Conservation (phyloP, 2,888 invertebrate genomes). For the Agriopis marginaria region DNA sequence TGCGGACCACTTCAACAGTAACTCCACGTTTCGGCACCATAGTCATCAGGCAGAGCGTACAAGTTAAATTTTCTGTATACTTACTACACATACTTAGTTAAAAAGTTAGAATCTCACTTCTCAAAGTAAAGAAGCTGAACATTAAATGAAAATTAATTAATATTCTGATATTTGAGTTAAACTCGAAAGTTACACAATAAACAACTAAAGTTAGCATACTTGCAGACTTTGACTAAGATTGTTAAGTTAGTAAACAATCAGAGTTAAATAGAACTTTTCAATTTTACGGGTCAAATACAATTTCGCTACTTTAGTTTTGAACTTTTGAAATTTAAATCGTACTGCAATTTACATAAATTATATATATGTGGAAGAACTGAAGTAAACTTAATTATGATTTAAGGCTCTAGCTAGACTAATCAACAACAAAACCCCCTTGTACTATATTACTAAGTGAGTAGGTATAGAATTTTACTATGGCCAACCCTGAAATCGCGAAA, state of each 20-base stretch:
- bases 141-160: slow-evolving; percentile 19
- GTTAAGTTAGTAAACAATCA: slow-evolving; percentile 19
- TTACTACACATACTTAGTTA: not conserved
- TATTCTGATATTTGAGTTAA: slow-evolving; percentile 16
- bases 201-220: slow-evolving; percentile 16
- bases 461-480: no score
- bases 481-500: no score
- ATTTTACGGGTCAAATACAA: slow-evolving; percentile 14
- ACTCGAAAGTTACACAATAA: slow-evolving; percentile 20
- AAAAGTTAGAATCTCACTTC: not conserved
- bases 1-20: no score
- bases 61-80: not conserved
- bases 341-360: no score
- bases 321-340: not conserved
- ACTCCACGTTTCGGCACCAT: no score
- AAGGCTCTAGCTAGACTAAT: no score
- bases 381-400: no score
- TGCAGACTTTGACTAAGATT: slow-evolving; percentile 14
- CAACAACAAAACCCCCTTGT: no score
- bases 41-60: no score
- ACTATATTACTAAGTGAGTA: no score
- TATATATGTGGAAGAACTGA: no score
- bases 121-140: not conserved
- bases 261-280: slow-evolving; percentile 22
- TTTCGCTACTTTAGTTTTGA: slow-evolving; percentile 1